Base-by-base conservation (phyloP, 2,888 invertebrate species). In the Acronicta leporina region DNA sequence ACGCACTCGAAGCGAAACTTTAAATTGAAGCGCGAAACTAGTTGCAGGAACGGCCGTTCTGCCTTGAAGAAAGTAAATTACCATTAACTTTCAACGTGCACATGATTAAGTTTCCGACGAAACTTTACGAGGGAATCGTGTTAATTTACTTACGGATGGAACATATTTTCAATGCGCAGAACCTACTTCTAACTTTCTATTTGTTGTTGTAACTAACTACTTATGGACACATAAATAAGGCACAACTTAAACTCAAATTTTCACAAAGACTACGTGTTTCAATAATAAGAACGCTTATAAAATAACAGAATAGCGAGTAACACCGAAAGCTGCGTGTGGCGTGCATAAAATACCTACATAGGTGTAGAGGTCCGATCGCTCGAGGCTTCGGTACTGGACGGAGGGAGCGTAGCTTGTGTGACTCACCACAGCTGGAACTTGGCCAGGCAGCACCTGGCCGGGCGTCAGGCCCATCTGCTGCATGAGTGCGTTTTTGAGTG, bases 401-500 rank as follows among this genome's bases (percentile, higher is more conserved):
- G 48, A 54, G 53, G 51, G 67, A 58, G 57, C 55, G 61, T 53
- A 55, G 62, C 66, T 60, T 66, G 73, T 72, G 68, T 69, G 71
- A 96, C 98, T 97, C 95, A 98, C 98, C 97, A 98, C 98, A 89
- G 97, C 89, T 91, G 97, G 98, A 91, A 98, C 97, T 96, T 98
- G 98, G 92, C 98, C 98, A 93, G 98, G 97, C 91, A 98, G 96
- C 87, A 98, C 96, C 95, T 98, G 98, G 90, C 98, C 98, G 79
- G 98, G 98, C 88, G 97, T 96, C 85, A 98, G 96, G 87, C 98
- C 98, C 98, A 98, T 98, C 95, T 98, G 98, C 96, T 98, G 98
- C 97, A 98, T 98, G 87, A 98, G 96, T 84, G 98, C 98, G 95
- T 99, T 99, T 96, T 99, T 99, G 94, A 99, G 95, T 88, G 99